Conservation (phyloP, 2,113 vertebrate genomes). For the Formicarius rufipectus region DNA sequence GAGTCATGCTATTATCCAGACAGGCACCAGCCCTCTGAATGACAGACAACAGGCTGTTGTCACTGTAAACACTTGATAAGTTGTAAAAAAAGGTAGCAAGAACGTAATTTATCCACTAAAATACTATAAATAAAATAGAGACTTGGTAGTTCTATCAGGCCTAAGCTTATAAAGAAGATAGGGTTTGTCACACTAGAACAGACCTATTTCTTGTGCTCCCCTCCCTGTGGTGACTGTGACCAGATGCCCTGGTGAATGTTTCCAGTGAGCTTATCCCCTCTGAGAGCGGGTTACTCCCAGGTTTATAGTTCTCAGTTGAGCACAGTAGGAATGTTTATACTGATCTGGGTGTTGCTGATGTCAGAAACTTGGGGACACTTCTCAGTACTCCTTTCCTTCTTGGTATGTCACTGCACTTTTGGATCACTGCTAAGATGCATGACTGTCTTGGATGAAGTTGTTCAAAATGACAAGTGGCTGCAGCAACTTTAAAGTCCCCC, state of each 20-base stretch:
- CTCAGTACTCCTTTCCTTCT: not conserved
- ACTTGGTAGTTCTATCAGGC: conserved; percentile 1
- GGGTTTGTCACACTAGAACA: not conserved
- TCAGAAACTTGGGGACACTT: not conserved
- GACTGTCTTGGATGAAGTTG: not conserved
- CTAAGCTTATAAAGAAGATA: not conserved
- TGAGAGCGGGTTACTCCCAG: not conserved
- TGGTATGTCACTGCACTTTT: not conserved
- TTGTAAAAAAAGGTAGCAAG: not conserved
- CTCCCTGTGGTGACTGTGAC: not conserved
- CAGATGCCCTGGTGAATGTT: not conserved
- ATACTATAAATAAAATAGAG: conserved; percentile 33
- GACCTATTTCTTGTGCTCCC: not conserved
- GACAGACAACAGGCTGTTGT: conserved; percentile 24
- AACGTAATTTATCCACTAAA: conserved; percentile 26
- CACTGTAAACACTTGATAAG: conserved; percentile 18
- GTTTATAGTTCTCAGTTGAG: not conserved
- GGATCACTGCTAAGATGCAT: not conserved
- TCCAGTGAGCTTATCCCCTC: not conserved
- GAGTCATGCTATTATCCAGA: conserved; percentile 37
- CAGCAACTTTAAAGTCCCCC: not conserved
- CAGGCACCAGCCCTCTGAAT: conserved; percentile 20
- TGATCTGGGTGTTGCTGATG: not conserved
- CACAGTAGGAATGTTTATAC: not conserved
- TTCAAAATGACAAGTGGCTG: not conserved